Evolutionary conservation across 2,888 invertebrate genomes (phyloP).

Genomic region (Drosophila imparisetae): DNA sequence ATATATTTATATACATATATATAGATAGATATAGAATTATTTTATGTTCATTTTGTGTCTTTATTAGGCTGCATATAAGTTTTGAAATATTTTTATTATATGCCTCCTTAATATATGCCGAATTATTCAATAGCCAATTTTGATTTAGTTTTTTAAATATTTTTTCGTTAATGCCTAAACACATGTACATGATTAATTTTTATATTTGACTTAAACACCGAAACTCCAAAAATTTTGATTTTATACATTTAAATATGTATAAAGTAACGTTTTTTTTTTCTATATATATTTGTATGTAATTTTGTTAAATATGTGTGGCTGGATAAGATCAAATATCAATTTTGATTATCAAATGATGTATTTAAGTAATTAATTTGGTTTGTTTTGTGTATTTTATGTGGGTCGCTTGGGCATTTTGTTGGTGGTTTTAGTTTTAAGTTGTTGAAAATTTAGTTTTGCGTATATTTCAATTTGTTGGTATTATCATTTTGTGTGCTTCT

Average conservation of each 20-base stretch:
- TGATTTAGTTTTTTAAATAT: slow-evolving; percentile 44
- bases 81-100: slow-evolving; percentile 54
- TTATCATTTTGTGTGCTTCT: slow-evolving; percentile 79
- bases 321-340: slow-evolving; percentile 12
- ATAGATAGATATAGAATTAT: slow-evolving; percentile 59
- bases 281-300: slow-evolving; percentile 33
- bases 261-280: slow-evolving; percentile 12
- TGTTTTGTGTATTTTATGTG: slow-evolving; percentile 27
- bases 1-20: slow-evolving; percentile 73
- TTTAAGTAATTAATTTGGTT: slow-evolving; percentile 4
- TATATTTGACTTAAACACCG: slow-evolving; percentile 59
- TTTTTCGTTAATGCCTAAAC: slow-evolving; percentile 57
- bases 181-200: slow-evolving; percentile 39
- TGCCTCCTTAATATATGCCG: slow-evolving; percentile 31
- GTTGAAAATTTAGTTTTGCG: slow-evolving; percentile 50
- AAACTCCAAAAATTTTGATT: slow-evolving; percentile 66
- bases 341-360: slow-evolving; percentile 16
- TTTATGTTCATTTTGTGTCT: slow-evolving; percentile 31
- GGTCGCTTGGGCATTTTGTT: slow-evolving; percentile 30
- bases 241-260: slow-evolving; percentile 26
- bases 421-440: slow-evolving; percentile 38
- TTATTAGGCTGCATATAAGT: slow-evolving; percentile 69
- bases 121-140: slow-evolving; percentile 58
- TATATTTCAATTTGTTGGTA: slow-evolving; percentile 47
- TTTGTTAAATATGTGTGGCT: slow-evolving; percentile 22